These are phyloP conservation scores for Drosophila pallidifrons DNA, from an alignment of 1,140 invertebrate genomes.

Conservation along the genomic window DNA sequence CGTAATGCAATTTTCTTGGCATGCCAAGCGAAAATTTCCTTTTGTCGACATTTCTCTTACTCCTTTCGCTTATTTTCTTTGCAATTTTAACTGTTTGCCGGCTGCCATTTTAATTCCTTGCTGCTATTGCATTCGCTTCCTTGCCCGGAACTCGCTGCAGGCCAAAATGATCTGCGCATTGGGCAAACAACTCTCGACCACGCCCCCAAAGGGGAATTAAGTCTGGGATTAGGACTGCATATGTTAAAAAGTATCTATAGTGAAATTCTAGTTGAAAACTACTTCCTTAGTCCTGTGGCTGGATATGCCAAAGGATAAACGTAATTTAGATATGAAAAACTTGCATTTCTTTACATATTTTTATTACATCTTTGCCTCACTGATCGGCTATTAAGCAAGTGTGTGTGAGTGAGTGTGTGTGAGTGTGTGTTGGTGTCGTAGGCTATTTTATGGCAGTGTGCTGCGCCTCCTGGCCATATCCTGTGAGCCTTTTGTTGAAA, in stretches of 20 bases:
- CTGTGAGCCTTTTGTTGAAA: slow-evolving; percentile 47
- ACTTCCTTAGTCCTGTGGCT: background rate
- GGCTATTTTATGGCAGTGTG: slow-evolving; percentile 14
- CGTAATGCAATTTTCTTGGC: slow-evolving; percentile 75
- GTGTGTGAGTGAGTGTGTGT: background rate
- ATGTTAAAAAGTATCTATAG: background rate
- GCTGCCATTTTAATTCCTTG: slow-evolving; percentile 59
- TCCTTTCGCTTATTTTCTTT: slow-evolving; percentile 32
- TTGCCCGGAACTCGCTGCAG: slow-evolving; percentile 43
- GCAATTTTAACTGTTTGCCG: slow-evolving; percentile 20
- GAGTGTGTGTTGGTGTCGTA: background rate
- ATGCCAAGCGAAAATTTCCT: slow-evolving; percentile 56
- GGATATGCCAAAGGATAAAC: background rate
- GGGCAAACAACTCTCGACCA: slow-evolving; percentile 32
- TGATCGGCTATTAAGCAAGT: slow-evolving; percentile 12
- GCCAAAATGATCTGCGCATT: slow-evolving; percentile 48
- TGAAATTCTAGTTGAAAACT: background rate
- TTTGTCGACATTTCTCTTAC: background rate
- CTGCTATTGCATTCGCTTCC: slow-evolving; percentile 43
- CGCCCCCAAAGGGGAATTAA: slow-evolving; percentile 38
- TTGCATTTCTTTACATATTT: background rate
- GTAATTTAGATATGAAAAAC: slow-evolving; percentile 18
- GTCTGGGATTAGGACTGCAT: too few species aligned
- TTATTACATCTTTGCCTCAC: slow-evolving; percentile 2
- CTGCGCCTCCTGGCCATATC: slow-evolving; percentile 31